Evolutionary conservation across 2,888 invertebrate species (phyloP), one percentile per base, ranked within the genome.

Genomic region (Oscheius sp.): DNA sequence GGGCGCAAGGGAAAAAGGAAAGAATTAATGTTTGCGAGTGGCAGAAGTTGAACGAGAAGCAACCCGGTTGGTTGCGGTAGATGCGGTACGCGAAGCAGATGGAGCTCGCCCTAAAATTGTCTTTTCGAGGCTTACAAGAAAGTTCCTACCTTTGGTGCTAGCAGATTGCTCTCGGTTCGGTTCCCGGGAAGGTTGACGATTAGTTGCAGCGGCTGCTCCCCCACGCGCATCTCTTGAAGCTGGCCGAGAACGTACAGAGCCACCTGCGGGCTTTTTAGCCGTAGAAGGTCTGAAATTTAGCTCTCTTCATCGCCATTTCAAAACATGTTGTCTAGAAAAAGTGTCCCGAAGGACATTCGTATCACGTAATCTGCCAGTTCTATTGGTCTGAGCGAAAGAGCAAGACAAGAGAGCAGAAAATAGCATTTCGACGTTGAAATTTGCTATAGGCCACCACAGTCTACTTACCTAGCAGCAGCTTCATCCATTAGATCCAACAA

Each of bases 401-500:
- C n/a, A n/a, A n/a, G n/a, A n/a, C n/a, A n/a, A n/a, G n/a, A n/a
- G n/a, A n/a, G n/a, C n/a, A n/a, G n/a, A n/a, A n/a, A n/a, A n/a
- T n/a, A n/a, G n/a, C n/a, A n/a, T n/a, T n/a, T n/a, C n/a, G n/a
- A n/a, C n/a, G n/a, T n/a, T n/a, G n/a, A n/a, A n/a, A n/a, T n/a
- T 31, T 45, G 39, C 17, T 10, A 23, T 48, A 39, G 27, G 69
- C 53, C 23, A 37, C 8, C 8, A 37, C 37, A 37, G 37, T 37
- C 37, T 37, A 15, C 15, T 29, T 15, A 67, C 42, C 80, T 69
- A 3, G 72, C 72, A 0, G 74, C 76, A 2, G 83, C 82, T 50
- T 85, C 84, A 61, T 86, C 86, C 83, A 87, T 78, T 74, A 86
- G 66, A 27, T 81, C 78, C 37, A 86, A 71, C 71, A 86, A 65